Percentiles rank a stretch among this genome's conserved stretches.
Conservation (phyloP, 2,797 vertebrate species). For the Epinephelus awoara region DNA sequence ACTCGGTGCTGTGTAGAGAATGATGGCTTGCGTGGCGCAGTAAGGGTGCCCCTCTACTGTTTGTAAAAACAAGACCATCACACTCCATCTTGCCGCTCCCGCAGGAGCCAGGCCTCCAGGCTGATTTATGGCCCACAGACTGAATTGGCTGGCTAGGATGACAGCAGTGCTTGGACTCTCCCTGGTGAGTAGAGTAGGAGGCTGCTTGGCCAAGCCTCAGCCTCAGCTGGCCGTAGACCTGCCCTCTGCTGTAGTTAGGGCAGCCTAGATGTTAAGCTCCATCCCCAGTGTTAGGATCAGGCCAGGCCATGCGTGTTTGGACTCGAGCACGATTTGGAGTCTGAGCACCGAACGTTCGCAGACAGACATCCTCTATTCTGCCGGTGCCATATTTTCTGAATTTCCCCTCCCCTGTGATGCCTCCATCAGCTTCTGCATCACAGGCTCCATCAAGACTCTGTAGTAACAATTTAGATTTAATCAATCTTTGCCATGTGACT, state of each 20-base stretch:
- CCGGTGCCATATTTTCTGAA: conserved; percentile 39
- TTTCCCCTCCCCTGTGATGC: conserved; percentile 45
- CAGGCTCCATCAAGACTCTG: conserved; percentile 75
- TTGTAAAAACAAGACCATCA: conserved; percentile 91
- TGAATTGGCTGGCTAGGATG: conserved; percentile 86
- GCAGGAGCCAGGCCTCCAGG: conserved; percentile 83
- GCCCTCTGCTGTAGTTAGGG: conserved; percentile 70
- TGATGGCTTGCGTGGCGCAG: conserved; percentile 82
- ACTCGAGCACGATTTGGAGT: conserved; percentile 44
- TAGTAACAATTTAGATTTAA: conserved; percentile 84
- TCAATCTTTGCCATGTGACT: conserved; percentile 83
- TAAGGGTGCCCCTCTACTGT: conserved; percentile 87
- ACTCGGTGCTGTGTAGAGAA: conserved; percentile 78
- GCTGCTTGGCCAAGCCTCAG: conserved; percentile 73
- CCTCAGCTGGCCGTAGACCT: conserved; percentile 73
- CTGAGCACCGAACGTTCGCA: conserved; percentile 17
- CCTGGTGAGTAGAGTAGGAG: conserved; percentile 79
- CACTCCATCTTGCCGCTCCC: conserved; percentile 89
- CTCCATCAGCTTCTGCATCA: conserved; percentile 73
- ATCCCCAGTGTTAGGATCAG: conserved; percentile 58
- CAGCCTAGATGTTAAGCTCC: conserved; percentile 67
- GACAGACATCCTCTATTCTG: conserved; percentile 28
- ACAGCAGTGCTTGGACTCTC: conserved; percentile 85
- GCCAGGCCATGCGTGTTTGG: conserved; percentile 45
- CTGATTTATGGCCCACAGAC: conserved; percentile 88